Evolutionary conservation across 2,113 vertebrate genomes (phyloP), one percentile per base, ranked within the genome.

Genomic region (Apistogramma diplotaenia): DNA sequence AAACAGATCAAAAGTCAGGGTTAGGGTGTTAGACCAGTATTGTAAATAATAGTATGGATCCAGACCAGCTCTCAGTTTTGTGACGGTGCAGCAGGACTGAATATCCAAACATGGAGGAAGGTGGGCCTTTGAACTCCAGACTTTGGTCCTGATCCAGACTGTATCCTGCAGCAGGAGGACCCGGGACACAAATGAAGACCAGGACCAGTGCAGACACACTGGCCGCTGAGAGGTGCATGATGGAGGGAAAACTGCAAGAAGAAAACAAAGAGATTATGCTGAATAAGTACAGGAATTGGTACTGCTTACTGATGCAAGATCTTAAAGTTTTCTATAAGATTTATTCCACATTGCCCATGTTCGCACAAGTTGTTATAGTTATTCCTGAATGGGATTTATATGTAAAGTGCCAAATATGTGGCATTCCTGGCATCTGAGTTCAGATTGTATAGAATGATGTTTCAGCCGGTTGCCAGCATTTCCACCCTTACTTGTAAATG

Each of bases 81-180:
- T 96, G 91, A n/a, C 93, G 61, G 90, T 99, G 97, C 87, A 99
- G 92, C 62, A 97, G 89, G 31, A 99, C 97, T 0, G 98, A 98
- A 88, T 97, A 99, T 19, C 98, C 98, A 70, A 99, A 99, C 51
- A 97, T 62, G 21, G 97, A 96, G 71, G 93, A 91, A 2, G 83
- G 53, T 2, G 84, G 83, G 2, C 97, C 97, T 0, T 15, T 78
- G 87, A 96, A 97, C 27, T 94, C 81, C 88, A 97, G 78, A 35
- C 95, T 89, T 85, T 94, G 93, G 8, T 94, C 88, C 3, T 94
- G 90, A 93, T 99, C 97, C 89, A 99, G 76, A 89, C 94, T 99
- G 93, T 99, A 99, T 71, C 93, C 85, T 57, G 58, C 82, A 8
- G 84, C 90, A 25, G 51, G 86, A 78, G 10, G 7, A 7, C 82